A percentile compares a stretch with the other conserved stretches of the same genome.
These are phyloP conservation scores for Coregonus sp. DNA, from an alignment of 2,797 vertebrate genomes.

Conservation along the genomic window DNA sequence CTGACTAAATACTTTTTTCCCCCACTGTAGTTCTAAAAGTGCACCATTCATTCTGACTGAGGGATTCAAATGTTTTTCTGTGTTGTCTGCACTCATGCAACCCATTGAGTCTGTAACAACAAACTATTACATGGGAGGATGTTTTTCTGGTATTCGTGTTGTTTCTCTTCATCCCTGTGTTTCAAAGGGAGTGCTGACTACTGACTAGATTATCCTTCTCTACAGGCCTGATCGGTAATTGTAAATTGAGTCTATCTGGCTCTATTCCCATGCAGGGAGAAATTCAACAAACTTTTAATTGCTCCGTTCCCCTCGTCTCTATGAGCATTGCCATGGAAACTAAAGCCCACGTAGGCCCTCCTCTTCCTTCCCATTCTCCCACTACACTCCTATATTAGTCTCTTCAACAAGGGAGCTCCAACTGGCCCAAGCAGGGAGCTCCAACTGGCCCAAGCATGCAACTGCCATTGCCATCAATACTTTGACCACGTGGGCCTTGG, in stretches of 20 bases:
- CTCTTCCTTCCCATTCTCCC: background rate
- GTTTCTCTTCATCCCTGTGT: background rate
- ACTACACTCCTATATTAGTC: conserved; percentile 7
- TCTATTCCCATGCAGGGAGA: conserved; percentile 26
- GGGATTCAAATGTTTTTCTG: conserved; percentile 43
- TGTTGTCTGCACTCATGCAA: conserved; percentile 61
- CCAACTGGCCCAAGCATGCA: conserved; percentile 33
- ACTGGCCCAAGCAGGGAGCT: background rate
- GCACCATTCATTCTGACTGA: conserved; percentile 56
- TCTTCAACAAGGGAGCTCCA: conserved; percentile 16
- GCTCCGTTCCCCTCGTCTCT: conserved; percentile 34
- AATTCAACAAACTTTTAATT: conserved; percentile 65
- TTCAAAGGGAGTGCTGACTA: conserved; percentile 21
- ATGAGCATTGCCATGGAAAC: conserved; percentile 51
- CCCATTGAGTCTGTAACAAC: conserved; percentile 66
- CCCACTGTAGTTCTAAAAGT: conserved; percentile 50
- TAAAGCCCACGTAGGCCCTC: conserved; percentile 5
- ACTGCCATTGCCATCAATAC: conserved; percentile 53
- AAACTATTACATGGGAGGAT: conserved; percentile 60
- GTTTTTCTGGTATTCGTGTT: conserved; percentile 57
- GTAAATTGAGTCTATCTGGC: conserved; percentile 48
- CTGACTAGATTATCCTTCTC: conserved; percentile 42
- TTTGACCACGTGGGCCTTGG: conserved; percentile 36
- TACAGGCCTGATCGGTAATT: conserved; percentile 46
- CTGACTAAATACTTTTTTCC: too few species aligned